These are phyloP conservation scores for Stomatorhinus walkeri DNA, from an alignment of 2,797 vertebrate species.

Conservation along the genomic window DNA sequence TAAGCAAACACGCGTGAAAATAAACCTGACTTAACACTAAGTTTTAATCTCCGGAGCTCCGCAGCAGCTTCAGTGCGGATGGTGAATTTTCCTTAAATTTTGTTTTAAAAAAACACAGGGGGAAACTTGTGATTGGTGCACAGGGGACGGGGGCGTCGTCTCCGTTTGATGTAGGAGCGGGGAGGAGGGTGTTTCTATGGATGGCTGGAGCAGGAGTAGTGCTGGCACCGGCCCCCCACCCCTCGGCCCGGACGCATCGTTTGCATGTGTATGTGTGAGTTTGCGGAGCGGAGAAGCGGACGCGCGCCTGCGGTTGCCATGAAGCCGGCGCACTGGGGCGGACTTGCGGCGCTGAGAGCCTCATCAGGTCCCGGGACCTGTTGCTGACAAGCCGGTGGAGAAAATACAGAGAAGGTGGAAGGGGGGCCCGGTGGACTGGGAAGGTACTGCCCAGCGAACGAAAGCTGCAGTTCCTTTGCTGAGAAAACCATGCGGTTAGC, in stretches of 20 bases:
- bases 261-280: constrained; percentile 49
- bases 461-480: constrained; percentile 42
- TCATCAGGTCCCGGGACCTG: constrained; percentile 62
- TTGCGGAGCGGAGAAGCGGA: constrained; percentile 20
- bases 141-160: constrained; percentile 46
- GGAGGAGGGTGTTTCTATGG: constrained; percentile 53
- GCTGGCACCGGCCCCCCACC: constrained; percentile 45
- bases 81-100: background rate
- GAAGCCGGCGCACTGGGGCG: constrained; percentile 55
- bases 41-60: background rate
- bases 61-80: background rate
- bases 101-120: constrained; percentile 16
- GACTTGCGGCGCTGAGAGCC: constrained; percentile 53
- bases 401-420: constrained; percentile 33
- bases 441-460: constrained; percentile 49
- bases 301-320: constrained; percentile 51
- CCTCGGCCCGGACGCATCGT: constrained; percentile 41
- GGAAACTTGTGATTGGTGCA: constrained; percentile 54
- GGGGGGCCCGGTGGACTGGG: constrained; percentile 46
- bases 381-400: constrained; percentile 65
- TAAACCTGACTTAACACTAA: background rate
- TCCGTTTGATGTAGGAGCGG: constrained; percentile 27
- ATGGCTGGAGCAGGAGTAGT: constrained; percentile 51
- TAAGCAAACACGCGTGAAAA: background rate
- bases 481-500: constrained; percentile 75